Evolutionary conservation across 2,113 vertebrate genomes (phyloP), one percentile per base, ranked within the genome.

Genomic region (Bubo scandiacus): DNA sequence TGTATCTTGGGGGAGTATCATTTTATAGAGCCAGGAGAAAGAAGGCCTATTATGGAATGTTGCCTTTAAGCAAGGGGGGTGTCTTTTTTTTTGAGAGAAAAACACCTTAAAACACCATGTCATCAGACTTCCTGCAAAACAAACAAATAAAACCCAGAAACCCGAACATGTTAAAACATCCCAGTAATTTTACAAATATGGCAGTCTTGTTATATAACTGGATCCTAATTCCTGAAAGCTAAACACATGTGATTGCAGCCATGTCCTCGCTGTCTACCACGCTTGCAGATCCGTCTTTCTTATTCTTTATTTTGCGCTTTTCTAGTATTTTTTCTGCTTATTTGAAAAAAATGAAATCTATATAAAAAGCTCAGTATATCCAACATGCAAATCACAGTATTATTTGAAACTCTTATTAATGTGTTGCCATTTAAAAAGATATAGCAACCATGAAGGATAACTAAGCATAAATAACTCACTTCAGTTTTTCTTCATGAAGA

Each of bases 151-250:
- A 63, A 12, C 4, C 2, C 25, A 10, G 32, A 52, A 27, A 38
- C 11, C n/a, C 17, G 7, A 32, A 32, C 6, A 26, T 55, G 29
- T 32, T 87, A n/a, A 57, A 57, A 40, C 11, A 42, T 67, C 57
- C 29, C 11, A 19, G 23, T 40, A 51, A 9, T 11, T 92, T 88
- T 63, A 52, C 55, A 42, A 45, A 57, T 67, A 32, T 45, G 6
- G 3, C 0, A 0, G 13, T 74, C 22, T 18, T 84, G 8, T 14
- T 67, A 3, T 3, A 34, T 45, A 22, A 16, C 26, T 58, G 51
- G 15, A 74, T 70, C 9, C 36, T 70, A 57, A 57, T 67, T 91
- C 20, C 16, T 58, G 55, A 49, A 26, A 73, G 23, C 65, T 52
- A 67, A 81, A 54, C 81, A 45, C 6, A 2, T 38, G 17, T 49